Conservation (phyloP, 2,888 invertebrate species). For the Aphodius sticticus region DNA sequence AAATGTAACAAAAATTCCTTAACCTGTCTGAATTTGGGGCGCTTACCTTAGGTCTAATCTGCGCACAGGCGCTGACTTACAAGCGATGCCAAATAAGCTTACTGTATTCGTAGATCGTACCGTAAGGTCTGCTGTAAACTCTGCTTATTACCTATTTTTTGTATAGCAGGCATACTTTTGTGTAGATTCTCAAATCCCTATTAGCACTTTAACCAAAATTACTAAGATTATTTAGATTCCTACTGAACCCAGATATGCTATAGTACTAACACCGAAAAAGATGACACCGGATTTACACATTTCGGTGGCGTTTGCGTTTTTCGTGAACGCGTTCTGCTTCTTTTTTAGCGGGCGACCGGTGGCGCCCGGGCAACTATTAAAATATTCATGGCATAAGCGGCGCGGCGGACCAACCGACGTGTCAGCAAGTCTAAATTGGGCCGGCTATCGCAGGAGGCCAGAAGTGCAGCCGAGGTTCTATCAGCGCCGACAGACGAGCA, state of each 20-base stretch:
- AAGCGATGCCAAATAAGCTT: too few species aligned
- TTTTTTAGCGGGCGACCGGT: neutral
- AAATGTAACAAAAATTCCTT: too few species aligned
- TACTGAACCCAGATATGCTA: neutral
- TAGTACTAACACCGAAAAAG: neutral
- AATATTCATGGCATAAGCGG: conserved; percentile 22
- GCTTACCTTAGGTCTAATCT: too few species aligned
- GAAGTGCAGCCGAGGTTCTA: conserved; percentile 40
- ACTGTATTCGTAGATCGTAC: too few species aligned
- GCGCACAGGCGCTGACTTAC: too few species aligned
- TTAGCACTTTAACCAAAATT: too few species aligned
- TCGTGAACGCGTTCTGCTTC: neutral
- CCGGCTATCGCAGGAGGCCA: conserved; percentile 42
- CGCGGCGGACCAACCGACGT: conserved; percentile 14
- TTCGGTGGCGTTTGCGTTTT: conserved; percentile 7
- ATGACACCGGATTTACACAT: neutral
- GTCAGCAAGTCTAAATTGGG: conserved; percentile 40
- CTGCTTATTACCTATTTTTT: too few species aligned
- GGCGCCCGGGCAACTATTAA: conserved; percentile 23
- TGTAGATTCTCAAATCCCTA: too few species aligned
- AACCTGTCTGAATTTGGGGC: too few species aligned
- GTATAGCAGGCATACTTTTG: too few species aligned
- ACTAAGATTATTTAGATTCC: too few species aligned
- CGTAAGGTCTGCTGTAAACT: too few species aligned
- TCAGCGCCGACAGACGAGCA: conserved; percentile 45